Evolutionary conservation across 2,888 invertebrate genomes (phyloP).

Genomic region (Hyposoter didymator): DNA sequence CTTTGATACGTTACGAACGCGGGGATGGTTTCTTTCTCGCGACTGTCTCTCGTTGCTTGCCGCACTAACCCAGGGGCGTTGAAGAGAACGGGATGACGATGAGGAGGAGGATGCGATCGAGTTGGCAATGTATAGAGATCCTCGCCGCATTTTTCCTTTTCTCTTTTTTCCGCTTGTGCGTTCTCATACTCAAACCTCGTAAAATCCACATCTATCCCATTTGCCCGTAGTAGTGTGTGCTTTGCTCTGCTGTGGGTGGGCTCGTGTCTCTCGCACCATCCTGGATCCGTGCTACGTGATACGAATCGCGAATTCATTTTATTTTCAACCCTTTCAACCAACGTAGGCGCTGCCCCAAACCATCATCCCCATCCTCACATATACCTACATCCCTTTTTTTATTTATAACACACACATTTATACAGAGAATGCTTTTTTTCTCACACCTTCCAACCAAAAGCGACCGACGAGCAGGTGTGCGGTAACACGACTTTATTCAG

Average conservation of each 20-base stretch:
- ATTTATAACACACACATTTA: constrained; percentile 16
- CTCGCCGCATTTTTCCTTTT: constrained; percentile 1
- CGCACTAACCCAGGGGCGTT: constrained; percentile 61
- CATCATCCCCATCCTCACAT: constrained; percentile 11
- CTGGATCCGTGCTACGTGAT: constrained; percentile 76
- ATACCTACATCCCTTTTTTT: constrained; percentile 7
- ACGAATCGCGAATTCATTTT: constrained; percentile 79
- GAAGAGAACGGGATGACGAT: constrained; percentile 32
- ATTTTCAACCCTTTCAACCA: constrained; percentile 78
- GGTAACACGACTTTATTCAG: constrained; percentile 63
- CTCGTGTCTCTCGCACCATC: constrained; percentile 68
- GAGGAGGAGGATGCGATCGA: constrained; percentile 42
- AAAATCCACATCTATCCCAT: constrained; percentile 73
- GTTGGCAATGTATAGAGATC: constrained; percentile 35
- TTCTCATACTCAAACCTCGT: constrained; percentile 67
- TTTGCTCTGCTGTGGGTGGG: constrained; percentile 39
- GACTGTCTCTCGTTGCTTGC: constrained; percentile 66
- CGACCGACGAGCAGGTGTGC: constrained; percentile 49
- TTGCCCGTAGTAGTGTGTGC: constrained; percentile 52
- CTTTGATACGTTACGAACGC: constrained; percentile 73
- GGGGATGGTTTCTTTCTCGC: constrained; percentile 63
- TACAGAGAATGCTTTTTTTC: constrained; percentile 9
- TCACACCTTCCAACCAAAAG: constrained; percentile 40
- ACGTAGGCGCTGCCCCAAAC: constrained; percentile 45
- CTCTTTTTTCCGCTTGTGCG: constrained; percentile 43